Conservation (phyloP, 2,113 vertebrate species). For the Tetrao urogallus region DNA sequence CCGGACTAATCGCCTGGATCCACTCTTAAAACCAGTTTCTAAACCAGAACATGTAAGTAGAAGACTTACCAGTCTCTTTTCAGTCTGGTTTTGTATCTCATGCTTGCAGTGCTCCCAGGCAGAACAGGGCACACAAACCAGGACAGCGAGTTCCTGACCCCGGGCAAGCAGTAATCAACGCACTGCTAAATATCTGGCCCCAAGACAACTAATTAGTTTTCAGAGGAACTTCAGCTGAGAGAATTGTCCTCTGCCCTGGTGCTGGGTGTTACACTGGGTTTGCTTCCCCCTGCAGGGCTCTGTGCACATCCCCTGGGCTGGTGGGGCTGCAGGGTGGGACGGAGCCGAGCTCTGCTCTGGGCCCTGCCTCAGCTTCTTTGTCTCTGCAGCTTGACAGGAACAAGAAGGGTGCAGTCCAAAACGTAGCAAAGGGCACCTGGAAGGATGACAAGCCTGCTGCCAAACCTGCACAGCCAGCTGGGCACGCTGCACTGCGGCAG, state of each 20-base stretch:
- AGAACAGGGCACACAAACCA: neutral
- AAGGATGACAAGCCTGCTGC: neutral
- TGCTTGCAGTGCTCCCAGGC: neutral
- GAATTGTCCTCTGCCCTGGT: neutral
- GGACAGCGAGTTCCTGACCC: neutral
- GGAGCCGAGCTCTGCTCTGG: neutral
- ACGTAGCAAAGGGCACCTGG: neutral
- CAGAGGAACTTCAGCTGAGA: neutral
- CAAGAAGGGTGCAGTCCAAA: neutral
- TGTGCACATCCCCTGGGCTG: fast-evolving
- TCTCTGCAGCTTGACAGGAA: constrained; percentile 53
- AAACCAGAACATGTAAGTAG: constrained; percentile 67
- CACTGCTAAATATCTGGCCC: neutral
- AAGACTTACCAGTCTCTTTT: neutral
- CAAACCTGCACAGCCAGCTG: neutral
- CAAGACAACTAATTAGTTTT: neutral
- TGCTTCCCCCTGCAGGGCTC: fast-evolving
- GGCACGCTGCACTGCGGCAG: neutral
- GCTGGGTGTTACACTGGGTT: neutral
- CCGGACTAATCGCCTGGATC: constrained; percentile 5
- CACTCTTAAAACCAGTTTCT: neutral
- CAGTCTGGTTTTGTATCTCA: neutral
- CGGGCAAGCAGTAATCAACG: neutral
- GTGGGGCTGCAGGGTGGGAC: neutral
- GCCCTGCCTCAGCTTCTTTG: neutral